Base-by-base conservation (phyloP, 1,140 invertebrate genomes). In the Drosophila pandora region DNA sequence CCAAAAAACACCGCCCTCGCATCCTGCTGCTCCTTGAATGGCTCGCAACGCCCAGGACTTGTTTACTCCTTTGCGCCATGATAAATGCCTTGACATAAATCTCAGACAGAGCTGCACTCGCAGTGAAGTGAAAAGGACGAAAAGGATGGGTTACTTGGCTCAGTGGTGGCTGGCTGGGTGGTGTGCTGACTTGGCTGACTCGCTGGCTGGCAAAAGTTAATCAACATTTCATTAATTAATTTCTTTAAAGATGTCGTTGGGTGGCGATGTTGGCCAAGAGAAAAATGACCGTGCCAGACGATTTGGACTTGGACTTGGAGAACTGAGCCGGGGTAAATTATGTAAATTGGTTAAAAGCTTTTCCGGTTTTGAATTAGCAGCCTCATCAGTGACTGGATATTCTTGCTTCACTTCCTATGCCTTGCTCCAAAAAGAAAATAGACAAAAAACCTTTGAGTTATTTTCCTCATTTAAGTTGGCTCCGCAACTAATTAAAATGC, bases 161-260 rank as follows among this genome's bases (percentile, higher is more conserved):
- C 10, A 3, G 10, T 37, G 34, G 10, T 10, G 10, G 10, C 34
- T 32, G 32, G 32, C 9, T 32, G 32, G 32, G 9, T 37, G 34
- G 34, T 10, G 4, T 5, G 25, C 25, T 28, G 25, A 17, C 5
- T 28, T 37, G 34, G 12, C 34, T 12, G 10, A n/a, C 34, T 54
- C 41, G 62, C 72, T 64, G 87, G 57, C 77, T 89, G 84, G 84
- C 84, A 89, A 89, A 89, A 89, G 84, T 89, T 89, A 89, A 89
- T 89, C 84, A 89, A 89, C 84, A 89, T 89, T 89, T 90, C 84
- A 89, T 89, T 89, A 89, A 89, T 89, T 89, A 89, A 89, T 89
- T 88, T 88, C 83, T 88, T 88, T 88, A 88, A 88, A 87, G 79
- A 88, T 88, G 83, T 88, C 79, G 79, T 62, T 64, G 65, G 67